phyloP scores from a whole-genome alignment of 2,113 vertebrate species.

The Lasiurus cinereus region DNA sequence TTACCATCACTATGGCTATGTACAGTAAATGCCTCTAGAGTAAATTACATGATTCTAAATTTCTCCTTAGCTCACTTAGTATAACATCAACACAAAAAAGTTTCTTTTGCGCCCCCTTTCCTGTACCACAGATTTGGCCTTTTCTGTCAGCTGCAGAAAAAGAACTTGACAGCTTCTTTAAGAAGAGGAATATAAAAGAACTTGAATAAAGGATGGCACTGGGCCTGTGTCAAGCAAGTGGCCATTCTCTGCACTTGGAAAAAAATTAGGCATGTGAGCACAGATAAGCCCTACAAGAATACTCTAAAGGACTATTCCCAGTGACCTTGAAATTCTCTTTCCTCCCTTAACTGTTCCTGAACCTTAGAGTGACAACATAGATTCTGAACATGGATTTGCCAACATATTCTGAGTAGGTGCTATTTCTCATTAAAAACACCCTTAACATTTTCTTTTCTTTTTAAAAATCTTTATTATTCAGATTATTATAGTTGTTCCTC shows the following conservation, averaged over 20 bases:
- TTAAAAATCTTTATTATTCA: too few relatives aligned
- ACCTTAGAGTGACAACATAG: slow-evolving; percentile 73
- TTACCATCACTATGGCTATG: slow-evolving; percentile 99
- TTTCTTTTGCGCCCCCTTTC: slow-evolving; percentile 95
- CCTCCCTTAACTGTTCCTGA: slow-evolving; percentile 82
- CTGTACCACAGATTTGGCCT: slow-evolving; percentile 96
- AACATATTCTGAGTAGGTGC: slow-evolving; percentile 78
- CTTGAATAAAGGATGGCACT: slow-evolving; percentile 95
- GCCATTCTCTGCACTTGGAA: slow-evolving; percentile 92
- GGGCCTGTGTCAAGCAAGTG: slow-evolving; percentile 90
- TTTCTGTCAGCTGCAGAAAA: slow-evolving; percentile 93
- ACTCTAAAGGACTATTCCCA: slow-evolving; percentile 87
- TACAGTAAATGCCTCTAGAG: slow-evolving; percentile 99
- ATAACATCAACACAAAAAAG: slow-evolving; percentile 96
- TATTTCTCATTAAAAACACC: slow-evolving; percentile 77
- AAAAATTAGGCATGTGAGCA: slow-evolving; percentile 90
- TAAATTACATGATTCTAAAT: slow-evolving; percentile 99
- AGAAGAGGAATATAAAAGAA: slow-evolving; percentile 95
- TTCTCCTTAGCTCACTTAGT: slow-evolving; percentile 93
- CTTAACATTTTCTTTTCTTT: slow-evolving; percentile 71
- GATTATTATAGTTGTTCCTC: too few relatives aligned
- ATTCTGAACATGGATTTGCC: slow-evolving; percentile 76
- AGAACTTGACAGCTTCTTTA: slow-evolving; percentile 99
- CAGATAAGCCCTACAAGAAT: slow-evolving; percentile 92
- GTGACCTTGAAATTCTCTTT: slow-evolving; percentile 89